Evolutionary conservation across 2,888 invertebrate genomes (phyloP), one percentile per base, ranked within the genome.

Genomic region (Oligia strigilis): DNA sequence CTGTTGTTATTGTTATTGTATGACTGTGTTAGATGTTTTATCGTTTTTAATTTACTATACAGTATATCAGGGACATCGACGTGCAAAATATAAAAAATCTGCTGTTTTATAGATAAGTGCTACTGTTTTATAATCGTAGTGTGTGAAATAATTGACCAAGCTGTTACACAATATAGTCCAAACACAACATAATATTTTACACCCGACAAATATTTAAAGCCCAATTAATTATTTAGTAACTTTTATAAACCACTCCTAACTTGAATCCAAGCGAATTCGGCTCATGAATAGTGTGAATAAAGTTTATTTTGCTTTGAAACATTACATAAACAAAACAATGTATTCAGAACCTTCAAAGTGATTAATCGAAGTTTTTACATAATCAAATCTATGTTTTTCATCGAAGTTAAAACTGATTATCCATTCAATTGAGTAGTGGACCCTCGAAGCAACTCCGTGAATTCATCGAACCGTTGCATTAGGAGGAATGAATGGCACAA

Each of bases 401-500:
- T 85, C 52, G 72, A 80, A 80, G 72, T 85, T 85, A 73, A 71
- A 78, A 78, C 78, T 81, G 43, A 83, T 83, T 84, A 81, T 70
- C 65, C 29, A 75, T 80, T 85, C 86, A 62, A 55, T 65, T 78
- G 70, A 77, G 69, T 79, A 66, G 55, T 78, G 60, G 29, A 43
- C n/a, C 19, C 46, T 77, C 73, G 67, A 55, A 79, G 55, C 65
- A 67, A 67, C 75, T 80, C 58, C 36, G 43, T 58, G 62, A 65
- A 75, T 78, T 67, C 75, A 81, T 78, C 64, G 84, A 75, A 78
- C 80, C 81, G 58, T 78, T 84, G 76, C 82, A 84, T 88, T 80
- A 79, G 78, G 84, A 77, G 67, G 81, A 82, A 88, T 77, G 81
- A 87, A 88, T 77, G 75, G 80, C 72, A 66, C 81, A 84, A 88